phyloP scores from a whole-genome alignment of 2,797 vertebrate species.

The Lemur catta region DNA sequence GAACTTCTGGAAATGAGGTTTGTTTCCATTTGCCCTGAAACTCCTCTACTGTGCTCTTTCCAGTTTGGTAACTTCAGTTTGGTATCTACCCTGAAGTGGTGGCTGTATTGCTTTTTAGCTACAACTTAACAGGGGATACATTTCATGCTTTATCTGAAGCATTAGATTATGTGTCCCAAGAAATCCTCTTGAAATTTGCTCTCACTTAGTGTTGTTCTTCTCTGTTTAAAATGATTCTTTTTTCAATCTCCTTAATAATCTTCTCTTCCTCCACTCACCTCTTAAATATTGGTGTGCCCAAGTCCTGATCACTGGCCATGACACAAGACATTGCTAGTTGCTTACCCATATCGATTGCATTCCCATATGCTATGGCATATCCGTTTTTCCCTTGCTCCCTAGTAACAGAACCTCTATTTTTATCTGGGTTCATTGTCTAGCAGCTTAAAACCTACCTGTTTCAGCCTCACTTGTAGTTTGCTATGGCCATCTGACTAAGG shows the following conservation, averaged over 20 bases:
- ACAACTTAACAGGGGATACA: not conserved
- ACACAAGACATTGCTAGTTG: not conserved
- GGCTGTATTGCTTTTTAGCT: not conserved
- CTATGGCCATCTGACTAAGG: not conserved
- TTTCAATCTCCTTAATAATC: not conserved
- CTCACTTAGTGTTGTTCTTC: not conserved
- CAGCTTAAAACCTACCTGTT: not conserved
- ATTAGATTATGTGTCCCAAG: not conserved
- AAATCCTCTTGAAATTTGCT: not conserved
- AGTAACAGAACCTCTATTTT: not conserved
- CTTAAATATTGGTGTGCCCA: too few relatives aligned
- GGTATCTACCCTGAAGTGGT: not conserved
- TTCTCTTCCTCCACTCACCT: not conserved
- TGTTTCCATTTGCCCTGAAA: not conserved
- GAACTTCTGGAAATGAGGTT: not conserved
- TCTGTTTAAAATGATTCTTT: not conserved
- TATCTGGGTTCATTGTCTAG: not conserved
- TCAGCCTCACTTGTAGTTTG: not conserved
- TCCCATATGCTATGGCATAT: accelerated
- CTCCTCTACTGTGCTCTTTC: not conserved
- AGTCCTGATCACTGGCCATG: not conserved
- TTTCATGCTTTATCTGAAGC: not conserved
- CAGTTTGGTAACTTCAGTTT: not conserved
- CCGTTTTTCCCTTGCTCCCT: not conserved
- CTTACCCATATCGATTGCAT: not conserved